Evolutionary conservation across 23 tunicate genomes (phyloP).

Genomic region (Styela clava): DNA sequence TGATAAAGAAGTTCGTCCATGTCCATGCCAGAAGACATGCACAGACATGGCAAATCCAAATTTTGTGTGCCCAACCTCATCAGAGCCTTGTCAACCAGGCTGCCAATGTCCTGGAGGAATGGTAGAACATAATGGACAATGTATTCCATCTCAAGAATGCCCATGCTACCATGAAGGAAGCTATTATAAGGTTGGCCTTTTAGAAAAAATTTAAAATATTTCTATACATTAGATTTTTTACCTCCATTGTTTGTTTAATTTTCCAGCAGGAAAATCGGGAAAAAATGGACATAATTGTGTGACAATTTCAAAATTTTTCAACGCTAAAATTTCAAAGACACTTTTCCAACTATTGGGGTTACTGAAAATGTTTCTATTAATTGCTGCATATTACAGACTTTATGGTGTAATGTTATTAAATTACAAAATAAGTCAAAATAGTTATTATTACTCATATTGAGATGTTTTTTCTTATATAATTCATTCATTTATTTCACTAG

Average conservation of each 20-base stretch:
- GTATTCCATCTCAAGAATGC: slow-evolving; percentile 53
- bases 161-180: slow-evolving; percentile 74
- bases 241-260: not conserved
- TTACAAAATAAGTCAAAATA: too few species aligned
- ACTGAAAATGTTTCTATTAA: too few species aligned
- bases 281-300: not conserved
- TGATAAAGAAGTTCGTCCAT: slow-evolving; percentile 59
- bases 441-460: too few species aligned
- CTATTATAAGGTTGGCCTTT: slow-evolving; percentile 55
- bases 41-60: slow-evolving; percentile 46
- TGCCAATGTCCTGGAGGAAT: slow-evolving; percentile 71
- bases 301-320: too few species aligned
- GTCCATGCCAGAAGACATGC: slow-evolving; percentile 90
- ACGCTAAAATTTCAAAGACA: too few species aligned
- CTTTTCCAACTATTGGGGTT: too few species aligned
- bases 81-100: slow-evolving; percentile 20
- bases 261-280: too few species aligned
- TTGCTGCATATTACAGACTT: too few species aligned
- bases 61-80: slow-evolving; percentile 5
- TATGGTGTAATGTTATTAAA: too few species aligned
- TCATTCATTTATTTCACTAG: too few species aligned
- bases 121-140: slow-evolving; percentile 81
- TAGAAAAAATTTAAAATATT: not conserved
- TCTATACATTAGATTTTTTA: too few species aligned
- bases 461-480: too few species aligned